Conservation (phyloP, 2,797 vertebrate species). For the Allochrocebus solatus region DNA sequence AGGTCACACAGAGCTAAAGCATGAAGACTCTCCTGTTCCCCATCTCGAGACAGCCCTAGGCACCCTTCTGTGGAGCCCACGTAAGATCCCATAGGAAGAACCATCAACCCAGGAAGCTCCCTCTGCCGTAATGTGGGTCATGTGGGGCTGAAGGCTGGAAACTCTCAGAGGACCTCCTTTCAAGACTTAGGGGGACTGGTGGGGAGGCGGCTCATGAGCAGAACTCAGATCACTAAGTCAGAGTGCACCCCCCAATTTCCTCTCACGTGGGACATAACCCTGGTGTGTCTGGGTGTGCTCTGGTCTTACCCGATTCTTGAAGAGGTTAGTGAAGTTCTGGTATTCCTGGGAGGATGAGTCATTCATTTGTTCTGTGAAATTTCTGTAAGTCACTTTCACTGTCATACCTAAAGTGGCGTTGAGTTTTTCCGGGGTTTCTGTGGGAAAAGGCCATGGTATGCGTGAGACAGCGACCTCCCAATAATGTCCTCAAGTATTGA, state of each 20-base stretch:
- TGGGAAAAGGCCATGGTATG: background rate
- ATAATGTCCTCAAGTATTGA: background rate
- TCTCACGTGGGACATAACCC: background rate
- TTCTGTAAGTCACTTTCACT: conserved; percentile 1
- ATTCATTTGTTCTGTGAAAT: conserved; percentile 15
- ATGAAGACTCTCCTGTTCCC: background rate
- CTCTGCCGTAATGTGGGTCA: background rate
- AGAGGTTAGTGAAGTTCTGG: background rate
- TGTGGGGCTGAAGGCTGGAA: background rate
- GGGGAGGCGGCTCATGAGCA: background rate
- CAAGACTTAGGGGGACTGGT: background rate
- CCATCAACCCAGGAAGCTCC: too few relatives aligned
- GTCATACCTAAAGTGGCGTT: background rate
- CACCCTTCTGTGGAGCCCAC: background rate
- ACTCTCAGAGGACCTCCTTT: background rate
- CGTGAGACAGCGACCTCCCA: background rate
- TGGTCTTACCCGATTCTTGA: conserved; percentile 23
- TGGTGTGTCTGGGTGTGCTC: background rate
- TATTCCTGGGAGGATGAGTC: background rate
- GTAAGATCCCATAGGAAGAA: background rate
- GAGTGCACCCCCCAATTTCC: rapidly evolving
- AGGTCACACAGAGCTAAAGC: background rate
- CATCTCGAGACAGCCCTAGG: background rate
- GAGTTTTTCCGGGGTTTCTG: conserved; percentile 18
- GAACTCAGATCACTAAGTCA: background rate